Conservation (phyloP, 2,888 invertebrate species). For the Drosophila quinaria region DNA sequence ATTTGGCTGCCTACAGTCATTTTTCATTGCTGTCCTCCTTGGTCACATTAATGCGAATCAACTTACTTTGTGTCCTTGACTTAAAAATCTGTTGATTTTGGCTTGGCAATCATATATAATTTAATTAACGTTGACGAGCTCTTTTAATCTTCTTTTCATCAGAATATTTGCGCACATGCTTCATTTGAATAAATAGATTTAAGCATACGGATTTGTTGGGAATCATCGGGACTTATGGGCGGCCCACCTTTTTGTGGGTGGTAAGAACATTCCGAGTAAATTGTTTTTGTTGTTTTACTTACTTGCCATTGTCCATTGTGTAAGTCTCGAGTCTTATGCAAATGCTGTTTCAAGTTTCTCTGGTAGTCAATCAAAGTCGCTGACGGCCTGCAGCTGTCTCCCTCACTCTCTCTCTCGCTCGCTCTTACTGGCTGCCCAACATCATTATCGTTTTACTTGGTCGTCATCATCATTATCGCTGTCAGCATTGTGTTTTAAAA, state of each 20-base stretch:
- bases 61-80: background rate
- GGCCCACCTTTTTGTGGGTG: background rate
- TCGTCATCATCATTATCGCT: slow-evolving; percentile 37
- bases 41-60: slow-evolving; percentile 4
- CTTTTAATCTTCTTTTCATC: slow-evolving; percentile 21
- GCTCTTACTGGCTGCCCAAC: slow-evolving; percentile 7
- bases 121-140: slow-evolving; percentile 18
- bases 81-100: slow-evolving; percentile 7
- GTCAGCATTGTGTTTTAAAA: slow-evolving; percentile 66
- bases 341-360: slow-evolving; percentile 54
- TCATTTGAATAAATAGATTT: slow-evolving; percentile 20
- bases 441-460: slow-evolving; percentile 32
- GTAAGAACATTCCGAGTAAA: background rate
- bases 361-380: slow-evolving; percentile 65
- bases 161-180: slow-evolving; percentile 1
- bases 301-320: slow-evolving; percentile 43
- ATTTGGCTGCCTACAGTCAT: slow-evolving; percentile 2
- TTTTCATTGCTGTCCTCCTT: slow-evolving; percentile 5
- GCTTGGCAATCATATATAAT: slow-evolving; percentile 4
- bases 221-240: slow-evolving; percentile 1
- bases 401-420: background rate
- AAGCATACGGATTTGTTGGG: slow-evolving; percentile 10
- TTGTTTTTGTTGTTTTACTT: slow-evolving; percentile 26
- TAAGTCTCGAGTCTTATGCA: slow-evolving; percentile 64
- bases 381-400: slow-evolving; percentile 26